These are phyloP conservation scores for Sternotherus odoratus DNA, from an alignment of 2,797 vertebrate species.

Conservation along the genomic window DNA sequence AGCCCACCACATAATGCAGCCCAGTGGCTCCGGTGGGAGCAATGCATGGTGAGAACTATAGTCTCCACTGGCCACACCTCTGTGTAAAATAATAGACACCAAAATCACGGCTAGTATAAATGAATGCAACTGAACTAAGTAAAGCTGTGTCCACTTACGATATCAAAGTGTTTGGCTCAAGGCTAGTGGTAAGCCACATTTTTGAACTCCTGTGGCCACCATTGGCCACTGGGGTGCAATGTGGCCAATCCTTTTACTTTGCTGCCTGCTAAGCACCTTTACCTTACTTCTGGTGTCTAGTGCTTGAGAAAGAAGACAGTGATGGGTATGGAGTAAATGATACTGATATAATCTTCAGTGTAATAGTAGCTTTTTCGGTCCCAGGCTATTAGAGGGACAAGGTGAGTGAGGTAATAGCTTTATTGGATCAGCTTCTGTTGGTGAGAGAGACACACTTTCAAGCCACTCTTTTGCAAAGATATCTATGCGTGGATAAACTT, in stretches of 20 bases:
- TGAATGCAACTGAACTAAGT: slow-evolving; percentile 12
- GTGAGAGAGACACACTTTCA: neutral
- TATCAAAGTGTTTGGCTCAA: slow-evolving; percentile 34
- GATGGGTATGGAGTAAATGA: neutral
- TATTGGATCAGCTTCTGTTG: neutral
- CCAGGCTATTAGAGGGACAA: neutral
- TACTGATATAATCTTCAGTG: neutral
- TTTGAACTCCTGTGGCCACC: slow-evolving; percentile 33
- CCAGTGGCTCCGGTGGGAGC: neutral
- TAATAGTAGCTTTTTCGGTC: neutral
- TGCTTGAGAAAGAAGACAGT: slow-evolving; percentile 11
- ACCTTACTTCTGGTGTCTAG: neutral
- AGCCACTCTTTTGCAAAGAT: neutral
- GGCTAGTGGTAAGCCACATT: slow-evolving; percentile 21
- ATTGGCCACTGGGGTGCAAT: slow-evolving; percentile 42
- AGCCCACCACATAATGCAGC: neutral
- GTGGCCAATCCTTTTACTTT: slow-evolving; percentile 30
- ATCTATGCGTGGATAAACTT: neutral
- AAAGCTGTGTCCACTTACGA: slow-evolving; percentile 34
- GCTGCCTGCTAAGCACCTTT: slow-evolving; percentile 2
- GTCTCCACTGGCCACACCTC: slow-evolving; percentile 6
- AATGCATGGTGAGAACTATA: fast-evolving
- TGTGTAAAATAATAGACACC: neutral
- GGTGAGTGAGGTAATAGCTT: neutral
- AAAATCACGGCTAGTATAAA: slow-evolving; percentile 19